Evolutionary conservation across 2,888 invertebrate genomes (phyloP), one percentile per base, ranked within the genome.

Genomic region (Serrognathus titanus): DNA sequence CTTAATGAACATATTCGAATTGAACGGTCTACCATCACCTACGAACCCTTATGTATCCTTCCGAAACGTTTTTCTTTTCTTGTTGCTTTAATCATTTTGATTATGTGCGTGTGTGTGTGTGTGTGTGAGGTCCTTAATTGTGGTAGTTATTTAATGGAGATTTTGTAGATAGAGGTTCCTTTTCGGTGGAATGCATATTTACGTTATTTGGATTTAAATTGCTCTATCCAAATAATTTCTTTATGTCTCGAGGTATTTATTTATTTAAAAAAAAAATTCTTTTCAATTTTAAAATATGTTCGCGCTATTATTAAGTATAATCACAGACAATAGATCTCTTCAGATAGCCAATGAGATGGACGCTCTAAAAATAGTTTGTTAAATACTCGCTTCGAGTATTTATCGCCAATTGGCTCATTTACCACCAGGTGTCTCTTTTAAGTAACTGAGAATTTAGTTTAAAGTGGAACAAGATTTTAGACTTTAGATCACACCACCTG

Each of bases 151-250:
- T 99, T 79, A 99, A 99, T 78, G 98, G 98, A 58, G 99, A 99
- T 80, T 99, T 99, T 78, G 99, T 99, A 12, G 99, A 99, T 79
- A 83, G 99, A 79, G 99, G 99, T 10, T 97, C 98, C 0, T 99
- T 99, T 78, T 97, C 97, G 37, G 97, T 99, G 35, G 99, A 99
- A 80, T 98, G 98, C 76, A 99, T 99, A 73, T 96, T 99, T 75
- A 93, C 93, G 7, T 80, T 99, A 62, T 96, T 99, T 77, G 94
- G 96, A 61, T 98, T 94, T 79, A 99, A 99, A 78, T 81, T 99
- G 61, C 81, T 99, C 48, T 97, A 89, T 79, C 99, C 99, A 0
- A 85, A 97, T 73, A 91, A 97, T 77, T 98, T 99, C 80, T 98
- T 87, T 78, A 92, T 99, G 92, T 94, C 97, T 1, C 84, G 99